phyloP scores from a whole-genome alignment of 2,888 invertebrate species.

The Epicampocera succincta region DNA sequence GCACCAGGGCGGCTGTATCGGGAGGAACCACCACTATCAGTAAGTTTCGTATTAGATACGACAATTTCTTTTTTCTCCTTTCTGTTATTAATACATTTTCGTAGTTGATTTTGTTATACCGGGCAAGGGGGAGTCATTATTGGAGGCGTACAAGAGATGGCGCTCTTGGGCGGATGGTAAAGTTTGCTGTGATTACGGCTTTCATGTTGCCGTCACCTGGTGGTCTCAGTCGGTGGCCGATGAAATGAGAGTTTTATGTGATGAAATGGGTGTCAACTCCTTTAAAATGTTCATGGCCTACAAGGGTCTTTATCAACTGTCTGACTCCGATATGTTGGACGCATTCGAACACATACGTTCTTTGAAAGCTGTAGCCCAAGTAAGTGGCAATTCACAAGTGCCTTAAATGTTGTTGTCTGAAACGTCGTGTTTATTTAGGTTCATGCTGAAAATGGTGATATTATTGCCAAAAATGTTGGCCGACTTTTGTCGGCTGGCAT shows the following conservation, averaged over 20 bases:
- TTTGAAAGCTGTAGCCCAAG: conserved; percentile 92
- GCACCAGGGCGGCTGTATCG: conserved; percentile 97
- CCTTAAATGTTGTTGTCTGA: background rate
- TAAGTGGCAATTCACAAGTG: conserved; percentile 45
- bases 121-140: conserved; percentile 89
- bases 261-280: conserved; percentile 95
- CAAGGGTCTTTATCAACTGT: conserved; percentile 93
- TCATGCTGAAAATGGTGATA: conserved; percentile 98
- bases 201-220: conserved; percentile 95
- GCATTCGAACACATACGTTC: conserved; percentile 92
- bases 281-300: conserved; percentile 99
- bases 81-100: background rate
- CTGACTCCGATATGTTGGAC: conserved; percentile 93
- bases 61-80: background rate
- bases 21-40: conserved; percentile 99
- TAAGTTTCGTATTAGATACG: conserved; percentile 81
- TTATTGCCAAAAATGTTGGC: conserved; percentile 94
- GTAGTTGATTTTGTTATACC: conserved; percentile 95
- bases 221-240: conserved; percentile 91
- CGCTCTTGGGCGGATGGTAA: conserved; percentile 95
- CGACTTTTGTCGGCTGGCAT: conserved; percentile 93
- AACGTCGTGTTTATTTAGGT: conserved; percentile 83
- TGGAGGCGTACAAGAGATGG: conserved; percentile 97
- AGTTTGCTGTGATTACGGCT: conserved; percentile 98
- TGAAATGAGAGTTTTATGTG: conserved; percentile 93